phyloP scores from a whole-genome alignment of 64 coral and sea anemone species.

The Hydrozoanthus tunicans region DNA sequence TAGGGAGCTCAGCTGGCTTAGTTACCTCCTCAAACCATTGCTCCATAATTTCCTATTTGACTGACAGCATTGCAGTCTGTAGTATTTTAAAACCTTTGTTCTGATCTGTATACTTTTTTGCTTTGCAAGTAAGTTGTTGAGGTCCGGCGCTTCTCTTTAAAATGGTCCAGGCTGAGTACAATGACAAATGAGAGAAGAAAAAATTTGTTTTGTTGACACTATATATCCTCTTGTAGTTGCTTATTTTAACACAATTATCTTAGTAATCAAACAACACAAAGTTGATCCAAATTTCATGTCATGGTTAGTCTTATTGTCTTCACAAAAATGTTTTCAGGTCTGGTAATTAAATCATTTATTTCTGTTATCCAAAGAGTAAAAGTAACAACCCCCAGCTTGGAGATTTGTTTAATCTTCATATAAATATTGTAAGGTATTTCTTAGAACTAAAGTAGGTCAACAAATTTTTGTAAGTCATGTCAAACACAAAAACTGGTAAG shows the following conservation, averaged over 20 bases:
- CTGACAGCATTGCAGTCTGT: too few relatives aligned
- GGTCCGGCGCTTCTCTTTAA: too few relatives aligned
- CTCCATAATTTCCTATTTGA: too few relatives aligned
- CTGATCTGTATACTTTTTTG: too few relatives aligned
- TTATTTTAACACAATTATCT: background rate
- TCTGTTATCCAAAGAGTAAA: background rate
- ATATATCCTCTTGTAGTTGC: too few relatives aligned
- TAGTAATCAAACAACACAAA: background rate
- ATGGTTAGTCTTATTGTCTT: background rate
- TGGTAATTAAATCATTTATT: background rate
- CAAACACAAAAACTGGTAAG: background rate
- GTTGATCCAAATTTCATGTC: background rate
- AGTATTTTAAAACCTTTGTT: too few relatives aligned
- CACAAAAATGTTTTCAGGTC: background rate
- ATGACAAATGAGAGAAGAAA: too few relatives aligned
- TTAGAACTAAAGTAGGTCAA: background rate
- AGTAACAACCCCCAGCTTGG: background rate
- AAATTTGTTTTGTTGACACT: too few relatives aligned
- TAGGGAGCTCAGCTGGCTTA: too few relatives aligned
- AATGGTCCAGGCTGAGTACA: too few relatives aligned
- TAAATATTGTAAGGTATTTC: background rate
- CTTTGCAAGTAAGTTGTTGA: too few relatives aligned
- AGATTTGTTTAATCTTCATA: background rate
- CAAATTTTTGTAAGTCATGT: background rate
- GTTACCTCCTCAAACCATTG: too few relatives aligned